These are phyloP conservation scores for Gymnobelideus leadbeateri DNA, from an alignment of 2,113 vertebrate genomes.

Conservation along the genomic window DNA sequence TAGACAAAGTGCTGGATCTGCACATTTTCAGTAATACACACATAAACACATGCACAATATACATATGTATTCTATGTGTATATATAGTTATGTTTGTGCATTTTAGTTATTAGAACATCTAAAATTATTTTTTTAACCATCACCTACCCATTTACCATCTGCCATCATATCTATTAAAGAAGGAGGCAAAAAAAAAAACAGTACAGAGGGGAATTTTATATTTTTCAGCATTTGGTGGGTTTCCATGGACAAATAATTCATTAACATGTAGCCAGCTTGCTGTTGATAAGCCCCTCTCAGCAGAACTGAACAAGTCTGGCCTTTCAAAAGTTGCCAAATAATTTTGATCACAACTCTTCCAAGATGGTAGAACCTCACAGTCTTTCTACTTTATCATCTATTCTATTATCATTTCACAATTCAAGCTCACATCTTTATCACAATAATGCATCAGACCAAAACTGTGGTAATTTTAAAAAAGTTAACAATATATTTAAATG, in stretches of 20 bases:
- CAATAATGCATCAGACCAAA: neutral
- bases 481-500: constrained; percentile 62
- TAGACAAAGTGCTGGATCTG: too few relatives aligned
- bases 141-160: neutral
- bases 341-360: neutral
- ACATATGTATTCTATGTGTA: too few relatives aligned
- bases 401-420: neutral
- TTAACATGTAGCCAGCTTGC: neutral
- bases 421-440: neutral
- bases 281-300: neutral
- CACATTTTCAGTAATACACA: too few relatives aligned
- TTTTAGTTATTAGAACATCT: neutral
- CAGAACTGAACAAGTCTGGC: neutral
- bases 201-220: neutral
- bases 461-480: constrained; percentile 52
- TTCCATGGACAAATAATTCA: neutral
- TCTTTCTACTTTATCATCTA: too few relatives aligned
- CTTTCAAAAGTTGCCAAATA: neutral
- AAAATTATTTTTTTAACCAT: neutral
- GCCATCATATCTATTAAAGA: neutral
- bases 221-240: neutral
- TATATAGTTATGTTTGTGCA: too few relatives aligned
- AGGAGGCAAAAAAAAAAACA: too few relatives aligned
- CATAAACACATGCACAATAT: too few relatives aligned
- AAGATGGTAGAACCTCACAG: neutral